phyloP scores from a whole-genome alignment of 2,113 vertebrate species.

The Rafetus swinhoei region DNA sequence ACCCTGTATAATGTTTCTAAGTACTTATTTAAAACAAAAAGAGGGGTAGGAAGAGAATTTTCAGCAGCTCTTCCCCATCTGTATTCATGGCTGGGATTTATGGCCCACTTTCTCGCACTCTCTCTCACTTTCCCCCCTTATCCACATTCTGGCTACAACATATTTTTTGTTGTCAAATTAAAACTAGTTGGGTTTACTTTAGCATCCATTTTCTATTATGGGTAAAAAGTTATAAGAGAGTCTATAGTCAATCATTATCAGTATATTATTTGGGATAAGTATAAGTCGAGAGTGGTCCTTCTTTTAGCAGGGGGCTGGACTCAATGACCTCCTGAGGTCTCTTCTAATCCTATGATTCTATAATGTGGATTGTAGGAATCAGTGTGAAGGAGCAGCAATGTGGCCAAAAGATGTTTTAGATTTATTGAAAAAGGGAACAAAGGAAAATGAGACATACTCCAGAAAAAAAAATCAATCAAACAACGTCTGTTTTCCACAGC shows the following conservation, averaged over 20 bases:
- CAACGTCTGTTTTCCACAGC: background rate
- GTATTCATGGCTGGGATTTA: background rate
- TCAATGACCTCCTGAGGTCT: too few species aligned
- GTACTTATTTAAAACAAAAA: background rate
- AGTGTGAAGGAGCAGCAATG: background rate
- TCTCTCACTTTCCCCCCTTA: background rate
- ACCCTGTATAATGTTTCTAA: background rate
- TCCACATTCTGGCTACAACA: constrained; percentile 64
- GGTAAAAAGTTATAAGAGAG: constrained; percentile 47
- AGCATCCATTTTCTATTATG: background rate
- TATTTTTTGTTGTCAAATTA: constrained; percentile 75
- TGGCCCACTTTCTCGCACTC: background rate
- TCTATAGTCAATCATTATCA: constrained; percentile 63
- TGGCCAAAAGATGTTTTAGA: background rate
- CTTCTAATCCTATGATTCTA: too few species aligned
- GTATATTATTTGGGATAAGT: background rate
- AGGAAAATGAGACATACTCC: background rate
- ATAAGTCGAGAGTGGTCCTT: too few species aligned
- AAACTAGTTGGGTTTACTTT: constrained; percentile 39
- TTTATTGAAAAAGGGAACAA: background rate
- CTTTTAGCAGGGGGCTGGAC: too few species aligned
- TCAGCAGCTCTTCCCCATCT: background rate
- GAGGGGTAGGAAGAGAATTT: background rate
- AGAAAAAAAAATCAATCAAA: background rate
- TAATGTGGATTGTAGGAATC: background rate